phyloP scores from a whole-genome alignment of 1,140 invertebrate species.

The Octopus sinensis region DNA sequence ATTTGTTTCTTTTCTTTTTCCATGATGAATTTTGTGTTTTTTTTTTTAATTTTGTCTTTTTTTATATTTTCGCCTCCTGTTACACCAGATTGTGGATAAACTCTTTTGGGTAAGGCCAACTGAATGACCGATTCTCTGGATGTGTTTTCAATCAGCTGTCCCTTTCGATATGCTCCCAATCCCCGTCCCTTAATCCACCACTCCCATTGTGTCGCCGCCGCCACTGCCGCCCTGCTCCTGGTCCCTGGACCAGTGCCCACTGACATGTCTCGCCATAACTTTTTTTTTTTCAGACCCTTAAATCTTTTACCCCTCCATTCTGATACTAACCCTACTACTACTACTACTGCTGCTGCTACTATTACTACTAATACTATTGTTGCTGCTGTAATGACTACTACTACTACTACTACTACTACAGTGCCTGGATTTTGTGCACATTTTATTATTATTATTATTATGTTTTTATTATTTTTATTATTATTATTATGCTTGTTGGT shows the following conservation, averaged over 20 bases:
- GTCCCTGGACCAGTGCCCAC: neutral
- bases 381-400: too few species aligned
- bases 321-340: too few species aligned
- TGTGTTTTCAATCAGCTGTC: neutral
- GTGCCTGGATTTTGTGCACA: too few species aligned
- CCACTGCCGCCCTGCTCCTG: neutral
- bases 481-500: too few species aligned
- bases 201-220: neutral
- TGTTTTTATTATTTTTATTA: too few species aligned
- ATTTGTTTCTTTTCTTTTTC: neutral
- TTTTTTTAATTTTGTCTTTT: conserved; percentile 17
- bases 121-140: neutral
- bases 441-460: too few species aligned
- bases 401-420: too few species aligned
- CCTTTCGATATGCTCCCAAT: neutral
- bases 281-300: too few species aligned
- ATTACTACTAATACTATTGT: too few species aligned
- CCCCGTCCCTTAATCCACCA: neutral
- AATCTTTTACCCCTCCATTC: too few species aligned
- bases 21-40: conserved; percentile 8
- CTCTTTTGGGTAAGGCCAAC: conserved; percentile 58
- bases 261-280: too few species aligned
- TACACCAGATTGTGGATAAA: conserved; percentile 60
- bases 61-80: conserved; percentile 15
- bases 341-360: too few species aligned